Evolutionary conservation across 2,888 invertebrate genomes (phyloP), one percentile per base, ranked within the genome.

Genomic region (Ophion slaviceki): DNA sequence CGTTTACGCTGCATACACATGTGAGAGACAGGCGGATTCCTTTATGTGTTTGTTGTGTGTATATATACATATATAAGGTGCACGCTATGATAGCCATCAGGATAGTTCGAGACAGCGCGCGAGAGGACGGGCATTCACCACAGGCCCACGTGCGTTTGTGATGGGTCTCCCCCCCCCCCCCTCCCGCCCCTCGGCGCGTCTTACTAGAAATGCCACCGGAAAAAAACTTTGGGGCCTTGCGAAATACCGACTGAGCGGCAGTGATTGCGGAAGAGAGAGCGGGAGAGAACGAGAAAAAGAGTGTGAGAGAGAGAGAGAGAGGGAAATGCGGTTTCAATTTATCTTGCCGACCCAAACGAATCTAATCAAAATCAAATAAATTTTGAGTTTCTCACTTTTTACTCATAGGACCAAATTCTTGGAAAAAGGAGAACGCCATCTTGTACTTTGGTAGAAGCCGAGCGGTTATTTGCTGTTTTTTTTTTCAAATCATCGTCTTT

Each of bases 111-210:
- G 61, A 68, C 68, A 28, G 11, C 45, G 40, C 45, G 78, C 68
- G 59, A 78, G 17, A 78, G 10, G 59, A 78, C 57, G 57, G 57
- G 61, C 78, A 70, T 78, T 68, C 78, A 78, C 78, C 68, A 59
- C 64, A 32, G 47, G 28, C 45, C 68, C 78, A 78, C 68, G 78
- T 78, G 78, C 45, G 53, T 78, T 68, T 59, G 6, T 59, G 24
- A 5, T n/a, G 8, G 64, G 1, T 17, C 53, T 3, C 3, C 14
- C 17, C 14, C 47, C 14, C 47, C 47, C 14, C 47, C 53, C 14
- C 53, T 2, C 4, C 14, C 17, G 5, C 17, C 17, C 5, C 17
- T 14, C 53, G 11, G 14, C 11, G 4, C 14, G 53, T 17, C 0
- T 14, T 5, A 17, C 17, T 53, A 53, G 53, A 53, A 53, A 53